These are phyloP conservation scores for Platysteira castanea DNA, from an alignment of 2,113 vertebrate genomes.

Conservation along the genomic window DNA sequence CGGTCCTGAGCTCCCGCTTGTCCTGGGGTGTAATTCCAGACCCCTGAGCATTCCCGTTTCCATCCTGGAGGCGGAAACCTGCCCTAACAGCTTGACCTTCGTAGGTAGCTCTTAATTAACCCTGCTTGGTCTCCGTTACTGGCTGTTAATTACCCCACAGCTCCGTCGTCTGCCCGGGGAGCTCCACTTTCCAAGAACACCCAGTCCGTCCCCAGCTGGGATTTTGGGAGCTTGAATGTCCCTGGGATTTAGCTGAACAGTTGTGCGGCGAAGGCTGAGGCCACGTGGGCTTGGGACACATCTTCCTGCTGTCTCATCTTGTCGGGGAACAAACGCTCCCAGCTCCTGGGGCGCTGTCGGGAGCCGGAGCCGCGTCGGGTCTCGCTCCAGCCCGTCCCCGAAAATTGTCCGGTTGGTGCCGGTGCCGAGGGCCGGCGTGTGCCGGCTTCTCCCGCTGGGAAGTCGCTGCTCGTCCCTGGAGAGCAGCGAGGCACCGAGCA, in stretches of 20 bases:
- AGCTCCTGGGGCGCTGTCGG: rapidly evolving
- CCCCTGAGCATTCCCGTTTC: neutral
- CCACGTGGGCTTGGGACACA: neutral
- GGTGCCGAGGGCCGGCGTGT: too few species aligned
- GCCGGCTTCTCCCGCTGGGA: rapidly evolving
- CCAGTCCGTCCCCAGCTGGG: neutral
- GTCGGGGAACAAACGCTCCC: neutral
- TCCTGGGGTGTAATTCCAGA: neutral
- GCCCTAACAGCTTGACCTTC: neutral
- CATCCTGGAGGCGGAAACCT: neutral
- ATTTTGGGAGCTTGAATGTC: neutral
- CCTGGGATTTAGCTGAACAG: neutral
- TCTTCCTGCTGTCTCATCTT: neutral
- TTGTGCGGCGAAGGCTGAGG: rapidly evolving
- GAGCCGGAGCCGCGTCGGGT: neutral
- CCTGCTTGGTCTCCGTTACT: neutral
- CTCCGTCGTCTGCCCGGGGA: neutral
- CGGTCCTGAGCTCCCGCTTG: neutral
- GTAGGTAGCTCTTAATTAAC: neutral
- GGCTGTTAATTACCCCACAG: neutral
- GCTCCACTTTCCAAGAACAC: neutral
- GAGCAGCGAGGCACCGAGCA: rapidly evolving
- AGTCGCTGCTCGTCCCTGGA: rapidly evolving
- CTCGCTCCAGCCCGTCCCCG: neutral
- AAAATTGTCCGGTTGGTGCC: rapidly evolving